These are phyloP conservation scores for Mionectes olivaceus DNA, from an alignment of 2,797 vertebrate species.

Conservation along the genomic window DNA sequence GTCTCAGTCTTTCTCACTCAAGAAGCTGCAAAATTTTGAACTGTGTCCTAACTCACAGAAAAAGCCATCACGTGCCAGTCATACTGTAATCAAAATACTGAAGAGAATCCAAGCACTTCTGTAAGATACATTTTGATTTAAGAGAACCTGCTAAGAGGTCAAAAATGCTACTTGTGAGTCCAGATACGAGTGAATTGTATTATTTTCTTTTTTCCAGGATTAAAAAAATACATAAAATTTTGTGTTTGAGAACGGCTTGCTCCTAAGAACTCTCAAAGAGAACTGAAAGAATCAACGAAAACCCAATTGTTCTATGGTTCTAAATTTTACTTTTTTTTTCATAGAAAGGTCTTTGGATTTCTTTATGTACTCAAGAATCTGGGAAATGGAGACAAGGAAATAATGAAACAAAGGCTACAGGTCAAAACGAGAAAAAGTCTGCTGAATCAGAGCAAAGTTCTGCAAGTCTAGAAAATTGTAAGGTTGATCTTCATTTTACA, in stretches of 20 bases:
- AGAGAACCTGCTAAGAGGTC: background rate
- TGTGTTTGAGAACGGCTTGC: background rate
- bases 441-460: background rate
- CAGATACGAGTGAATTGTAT: background rate
- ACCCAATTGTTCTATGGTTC: background rate
- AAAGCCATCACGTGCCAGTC: background rate
- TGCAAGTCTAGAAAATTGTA: background rate
- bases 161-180: background rate
- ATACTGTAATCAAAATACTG: accelerated
- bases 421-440: background rate
- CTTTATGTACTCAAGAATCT: background rate
- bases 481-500: background rate
- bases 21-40: background rate
- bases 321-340: background rate
- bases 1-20: background rate
- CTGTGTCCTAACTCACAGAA: background rate
- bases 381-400: background rate
- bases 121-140: background rate
- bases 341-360: background rate
- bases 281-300: background rate
- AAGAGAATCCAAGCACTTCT: background rate
- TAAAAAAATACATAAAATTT: background rate
- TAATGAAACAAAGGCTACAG: background rate
- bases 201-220: background rate
- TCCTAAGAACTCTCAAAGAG: background rate